These are phyloP conservation scores for Eupeodes latifasciatus DNA, from an alignment of 2,888 invertebrate species.

Conservation along the genomic window DNA sequence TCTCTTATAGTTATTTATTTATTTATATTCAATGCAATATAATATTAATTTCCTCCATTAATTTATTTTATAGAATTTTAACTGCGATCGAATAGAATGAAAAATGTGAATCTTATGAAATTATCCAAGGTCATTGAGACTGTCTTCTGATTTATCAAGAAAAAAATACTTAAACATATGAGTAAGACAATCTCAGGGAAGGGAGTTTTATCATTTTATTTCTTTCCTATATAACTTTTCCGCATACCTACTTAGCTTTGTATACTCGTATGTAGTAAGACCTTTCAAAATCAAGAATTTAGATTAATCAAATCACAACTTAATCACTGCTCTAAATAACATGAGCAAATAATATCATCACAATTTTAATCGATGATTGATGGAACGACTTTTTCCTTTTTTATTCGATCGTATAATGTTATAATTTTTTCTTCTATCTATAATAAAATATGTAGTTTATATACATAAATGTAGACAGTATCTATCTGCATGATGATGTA, in stretches of 20 bases:
- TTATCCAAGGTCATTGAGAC: constrained; percentile 59
- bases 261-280: background rate
- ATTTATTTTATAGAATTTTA: background rate
- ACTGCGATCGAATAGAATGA: constrained; percentile 2
- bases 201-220: background rate
- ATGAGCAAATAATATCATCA: constrained; percentile 70
- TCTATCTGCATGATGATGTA: constrained; percentile 45
- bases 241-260: constrained; percentile 33
- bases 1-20: background rate
- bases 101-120: constrained; percentile 37
- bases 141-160: constrained; percentile 12
- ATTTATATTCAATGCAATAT: background rate
- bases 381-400: constrained; percentile 34
- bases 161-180: constrained; percentile 18
- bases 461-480: background rate
- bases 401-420: no score
- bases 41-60: background rate
- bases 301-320: constrained; percentile 58
- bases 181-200: background rate
- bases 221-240: constrained; percentile 31
- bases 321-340: constrained; percentile 61
- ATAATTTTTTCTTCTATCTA: background rate
- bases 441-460: constrained; percentile 10
- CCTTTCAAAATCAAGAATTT: constrained; percentile 48
- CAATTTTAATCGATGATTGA: constrained; percentile 72